phyloP scores from a whole-genome alignment of 2,113 vertebrate genomes.

The Zootoca vivipara region DNA sequence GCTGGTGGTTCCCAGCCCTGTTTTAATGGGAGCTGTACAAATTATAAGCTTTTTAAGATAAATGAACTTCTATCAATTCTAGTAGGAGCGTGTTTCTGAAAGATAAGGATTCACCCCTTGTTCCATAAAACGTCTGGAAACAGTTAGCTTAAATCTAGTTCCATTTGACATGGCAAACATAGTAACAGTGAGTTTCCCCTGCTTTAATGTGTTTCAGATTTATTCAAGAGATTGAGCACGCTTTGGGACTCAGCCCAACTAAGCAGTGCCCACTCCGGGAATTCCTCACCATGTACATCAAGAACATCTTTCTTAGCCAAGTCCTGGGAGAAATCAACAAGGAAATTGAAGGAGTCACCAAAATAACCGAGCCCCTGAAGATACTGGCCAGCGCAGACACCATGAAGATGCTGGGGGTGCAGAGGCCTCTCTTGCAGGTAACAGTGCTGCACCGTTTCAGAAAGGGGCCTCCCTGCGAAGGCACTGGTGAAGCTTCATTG shows the following conservation, averaged over 20 bases:
- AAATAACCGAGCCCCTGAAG: slow-evolving; percentile 91
- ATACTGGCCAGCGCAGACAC: slow-evolving; percentile 92
- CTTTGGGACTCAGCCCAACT: slow-evolving; percentile 86
- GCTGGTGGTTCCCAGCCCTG: no score
- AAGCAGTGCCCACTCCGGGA: slow-evolving; percentile 94
- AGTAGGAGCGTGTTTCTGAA: not conserved
- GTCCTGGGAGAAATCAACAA: slow-evolving; percentile 97
- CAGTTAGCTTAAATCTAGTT: not conserved
- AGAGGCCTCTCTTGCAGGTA: slow-evolving; percentile 96
- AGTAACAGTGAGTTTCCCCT: not conserved
- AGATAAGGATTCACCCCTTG: not conserved
- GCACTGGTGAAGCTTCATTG: not conserved
- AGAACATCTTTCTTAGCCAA: slow-evolving; percentile 95
- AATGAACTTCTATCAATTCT: not conserved
- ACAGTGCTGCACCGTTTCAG: not conserved
- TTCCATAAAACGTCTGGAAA: not conserved
- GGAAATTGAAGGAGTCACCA: slow-evolving; percentile 93
- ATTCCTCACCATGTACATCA: slow-evolving; percentile 97
- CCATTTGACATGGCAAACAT: no score
- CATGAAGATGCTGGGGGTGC: slow-evolving; percentile 93
- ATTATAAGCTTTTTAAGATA: not conserved
- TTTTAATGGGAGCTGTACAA: not conserved
- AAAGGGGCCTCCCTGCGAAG: not conserved
- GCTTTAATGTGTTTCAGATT: slow-evolving; percentile 81
- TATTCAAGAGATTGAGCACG: slow-evolving; percentile 93